phyloP scores from a whole-genome alignment of 2,797 vertebrate genomes.

The Mormyrus proboscirostris region DNA sequence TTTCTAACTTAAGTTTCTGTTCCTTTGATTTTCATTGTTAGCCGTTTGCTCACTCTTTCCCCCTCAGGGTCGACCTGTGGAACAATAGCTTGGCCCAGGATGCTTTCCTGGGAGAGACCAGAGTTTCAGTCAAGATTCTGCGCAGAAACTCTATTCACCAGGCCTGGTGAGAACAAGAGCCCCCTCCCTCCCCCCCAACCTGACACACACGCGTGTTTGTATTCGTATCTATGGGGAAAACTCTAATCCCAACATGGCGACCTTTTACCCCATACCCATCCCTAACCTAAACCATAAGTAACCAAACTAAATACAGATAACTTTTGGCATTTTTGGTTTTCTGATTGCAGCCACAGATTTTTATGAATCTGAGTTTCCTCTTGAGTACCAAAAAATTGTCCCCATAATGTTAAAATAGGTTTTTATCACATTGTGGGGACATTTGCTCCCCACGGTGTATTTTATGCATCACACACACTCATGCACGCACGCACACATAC shows the following conservation, averaged over 20 bases:
- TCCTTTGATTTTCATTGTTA: neutral
- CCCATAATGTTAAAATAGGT: neutral
- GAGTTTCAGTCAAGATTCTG: constrained; percentile 86
- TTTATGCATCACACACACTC: neutral
- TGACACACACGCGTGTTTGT: neutral
- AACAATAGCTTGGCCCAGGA: constrained; percentile 95
- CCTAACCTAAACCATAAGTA: neutral
- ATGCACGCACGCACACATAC: neutral
- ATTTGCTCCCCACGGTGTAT: neutral
- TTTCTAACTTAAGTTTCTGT: neutral
- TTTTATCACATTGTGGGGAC: neutral
- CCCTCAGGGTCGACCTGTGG: constrained; percentile 89
- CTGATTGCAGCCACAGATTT: neutral
- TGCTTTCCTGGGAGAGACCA: constrained; percentile 88
- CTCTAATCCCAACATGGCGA: neutral
- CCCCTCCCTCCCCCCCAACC: neutral
- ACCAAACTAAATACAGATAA: neutral
- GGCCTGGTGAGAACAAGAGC: constrained; percentile 75
- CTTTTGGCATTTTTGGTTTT: neutral
- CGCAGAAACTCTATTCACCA: constrained; percentile 75
- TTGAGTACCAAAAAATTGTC: neutral
- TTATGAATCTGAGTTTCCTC: neutral
- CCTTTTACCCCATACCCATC: neutral
- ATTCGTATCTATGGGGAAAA: neutral
- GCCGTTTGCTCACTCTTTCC: neutral